Conservation (phyloP, 2,797 vertebrate genomes). For the Fundulus diaphanus region DNA sequence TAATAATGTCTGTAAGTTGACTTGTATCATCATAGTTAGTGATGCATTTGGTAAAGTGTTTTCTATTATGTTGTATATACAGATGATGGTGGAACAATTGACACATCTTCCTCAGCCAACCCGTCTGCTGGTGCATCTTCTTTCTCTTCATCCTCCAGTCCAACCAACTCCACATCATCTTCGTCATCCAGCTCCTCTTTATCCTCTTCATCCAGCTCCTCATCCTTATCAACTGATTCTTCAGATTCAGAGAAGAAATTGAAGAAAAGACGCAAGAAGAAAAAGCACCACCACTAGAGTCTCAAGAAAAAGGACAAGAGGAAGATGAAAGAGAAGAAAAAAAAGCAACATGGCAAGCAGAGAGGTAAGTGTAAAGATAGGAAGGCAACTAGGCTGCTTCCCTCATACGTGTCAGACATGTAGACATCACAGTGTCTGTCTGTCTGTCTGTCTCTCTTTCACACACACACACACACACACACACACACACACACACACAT, state of each 20-base stretch:
- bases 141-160: not conserved
- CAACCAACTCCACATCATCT: not conserved
- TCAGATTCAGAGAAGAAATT: too few relatives aligned
- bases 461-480: too few relatives aligned
- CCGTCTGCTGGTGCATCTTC: not conserved
- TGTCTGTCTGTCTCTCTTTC: too few relatives aligned
- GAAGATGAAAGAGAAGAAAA: too few relatives aligned
- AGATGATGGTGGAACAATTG: not conserved
- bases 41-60: not conserved
- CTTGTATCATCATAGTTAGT: not conserved
- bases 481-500: too few relatives aligned
- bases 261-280: too few relatives aligned
- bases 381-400: too few relatives aligned
- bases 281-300: not conserved
- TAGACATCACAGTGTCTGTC: too few relatives aligned
- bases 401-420: too few relatives aligned
- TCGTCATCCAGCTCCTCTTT: not conserved
- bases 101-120: not conserved
- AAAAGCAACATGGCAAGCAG: too few relatives aligned
- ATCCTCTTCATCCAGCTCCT: not conserved
- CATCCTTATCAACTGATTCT: constrained; percentile 1
- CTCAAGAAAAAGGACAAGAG: too few relatives aligned
- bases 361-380: too few relatives aligned
- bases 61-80: not conserved
- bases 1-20: not conserved